Base-by-base conservation (phyloP, 92 coral and sea anemone species). In the Phenganax subtilis region DNA sequence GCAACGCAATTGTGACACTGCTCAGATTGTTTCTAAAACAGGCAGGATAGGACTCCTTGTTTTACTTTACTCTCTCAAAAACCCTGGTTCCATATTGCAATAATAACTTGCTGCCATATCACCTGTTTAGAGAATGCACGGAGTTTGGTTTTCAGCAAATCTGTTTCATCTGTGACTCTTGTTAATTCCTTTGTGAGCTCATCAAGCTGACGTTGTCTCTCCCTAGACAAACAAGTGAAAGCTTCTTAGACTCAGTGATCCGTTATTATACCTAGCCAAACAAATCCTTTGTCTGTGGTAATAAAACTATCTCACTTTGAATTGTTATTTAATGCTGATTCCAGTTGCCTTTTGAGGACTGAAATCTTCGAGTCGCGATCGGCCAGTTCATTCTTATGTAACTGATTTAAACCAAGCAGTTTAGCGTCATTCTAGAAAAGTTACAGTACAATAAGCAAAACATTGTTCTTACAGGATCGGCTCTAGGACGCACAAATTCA, bases 191-290 rank as follows among this genome's bases (percentile, higher is more conserved):
- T 86, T 52, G 96, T 92, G 20, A 94, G 84, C 68, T 90, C 98
- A 31, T 94, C 98, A 9, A 94, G 89, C 84, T 94, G 97, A 20
- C 84, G 91, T 77, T 94, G 98, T 79, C 98, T 90, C 87, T 94
- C 98, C 57, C 98, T 94, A 25, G 27, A 82, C 54, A 30, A 16
- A 9, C 17, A 65, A 27, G 10, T 14, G 15, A 47, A 25, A 11
- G 71, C 25, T 52, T 71, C 28, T 37, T 15, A 12, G 15, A 12
- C n/a, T 15, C 31, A 54, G 15, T 37, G 31, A 25, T 54, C 37
- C 62, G 47, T 37, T 37, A 1, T 37, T 55, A 27, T 76, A 64
- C 20, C 44, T 44, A 9, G 54, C 81, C 72, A 53, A 56, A 20
- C 28, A 8, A 25, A n/a, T 76, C 9, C 44, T 76, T 52, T 37